Evolutionary conservation across 92 coral and sea anemone genomes (phyloP).

Genomic region (Pocillopora grandis): DNA sequence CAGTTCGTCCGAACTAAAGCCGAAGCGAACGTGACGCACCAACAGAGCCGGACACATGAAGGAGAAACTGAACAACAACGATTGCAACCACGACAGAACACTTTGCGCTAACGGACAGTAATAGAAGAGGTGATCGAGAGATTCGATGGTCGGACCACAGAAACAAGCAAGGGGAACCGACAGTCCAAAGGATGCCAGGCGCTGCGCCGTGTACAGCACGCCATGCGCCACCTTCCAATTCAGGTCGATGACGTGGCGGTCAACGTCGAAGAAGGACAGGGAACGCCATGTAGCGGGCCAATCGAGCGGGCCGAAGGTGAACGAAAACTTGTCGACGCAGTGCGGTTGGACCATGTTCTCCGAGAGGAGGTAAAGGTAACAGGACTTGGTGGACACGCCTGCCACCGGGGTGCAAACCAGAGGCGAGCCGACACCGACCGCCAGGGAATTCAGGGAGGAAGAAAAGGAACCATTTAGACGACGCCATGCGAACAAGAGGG

Average conservation of each 20-base stretch:
- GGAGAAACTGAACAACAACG: background rate
- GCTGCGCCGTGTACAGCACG: background rate
- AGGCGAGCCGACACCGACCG: background rate
- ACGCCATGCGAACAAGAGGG: slow-evolving; percentile 20
- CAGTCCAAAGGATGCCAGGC: background rate
- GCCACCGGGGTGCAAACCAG: background rate
- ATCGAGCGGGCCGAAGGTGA: background rate
- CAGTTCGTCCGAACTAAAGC: background rate
- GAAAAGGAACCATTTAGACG: background rate
- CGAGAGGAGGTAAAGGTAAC: background rate
- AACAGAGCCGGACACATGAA: background rate
- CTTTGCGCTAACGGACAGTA: background rate
- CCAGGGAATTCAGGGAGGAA: background rate
- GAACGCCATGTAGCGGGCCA: background rate
- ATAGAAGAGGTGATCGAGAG: slow-evolving; percentile 6
- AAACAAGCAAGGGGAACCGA: background rate
- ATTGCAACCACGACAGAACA: slow-evolving; percentile 6
- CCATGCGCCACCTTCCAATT: slow-evolving; percentile 36
- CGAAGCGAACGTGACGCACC: slow-evolving; percentile 20
- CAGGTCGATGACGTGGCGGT: background rate
- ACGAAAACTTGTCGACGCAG: background rate
- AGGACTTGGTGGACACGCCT: background rate
- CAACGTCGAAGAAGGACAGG: background rate
- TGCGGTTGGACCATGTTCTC: background rate
- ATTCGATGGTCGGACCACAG: background rate